Evolutionary conservation across 2,797 vertebrate genomes (phyloP), one percentile per base, ranked within the genome.

Genomic region (Ambastaia sidthimunki): DNA sequence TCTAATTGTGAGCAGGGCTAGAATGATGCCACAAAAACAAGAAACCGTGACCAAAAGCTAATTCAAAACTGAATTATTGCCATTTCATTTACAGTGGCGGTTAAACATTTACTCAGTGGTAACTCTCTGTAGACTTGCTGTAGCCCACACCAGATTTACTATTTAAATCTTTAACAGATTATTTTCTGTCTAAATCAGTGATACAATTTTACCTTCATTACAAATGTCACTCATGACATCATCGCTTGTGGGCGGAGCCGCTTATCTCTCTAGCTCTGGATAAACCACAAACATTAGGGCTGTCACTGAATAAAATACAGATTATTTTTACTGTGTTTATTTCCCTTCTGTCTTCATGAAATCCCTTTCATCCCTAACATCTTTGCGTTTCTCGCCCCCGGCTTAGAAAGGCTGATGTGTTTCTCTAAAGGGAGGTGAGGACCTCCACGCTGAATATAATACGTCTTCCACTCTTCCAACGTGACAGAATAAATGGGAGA

Each of bases 391-490:
- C 47, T 44, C 21, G 7, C 44, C 7, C 15, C 23, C 19, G n/a
- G 76, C 25, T 70, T 59, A 5, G 55, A 78, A 78, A 78, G 28
- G 41, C 19, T 70, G 13, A 59, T 75, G 16, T 48, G 7, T 78
- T 62, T 75, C 21, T 63, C 47, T 82, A 88, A 85, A 83, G 76
- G 74, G 82, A 86, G 86, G 86, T 89, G 89, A 90, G 21, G 80
- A 89, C 89, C 88, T 87, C 87, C 86, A 78, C 83, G 80, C 83
- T 80, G 82, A 91, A 92, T 85, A 87, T 88, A 89, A 81, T 70
- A 85, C 74, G 18, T 80, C 83, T 75, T 85, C 77, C 84, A 82
- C 76, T 76, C 83, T 76, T 89, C 57, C 82, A 86, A 82, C 82
- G 82, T 83, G 89, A 25, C 47, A 74, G 69, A 83, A 88, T 89